Conservation (phyloP, 2,113 vertebrate species). For the Etheostoma spectabile region DNA sequence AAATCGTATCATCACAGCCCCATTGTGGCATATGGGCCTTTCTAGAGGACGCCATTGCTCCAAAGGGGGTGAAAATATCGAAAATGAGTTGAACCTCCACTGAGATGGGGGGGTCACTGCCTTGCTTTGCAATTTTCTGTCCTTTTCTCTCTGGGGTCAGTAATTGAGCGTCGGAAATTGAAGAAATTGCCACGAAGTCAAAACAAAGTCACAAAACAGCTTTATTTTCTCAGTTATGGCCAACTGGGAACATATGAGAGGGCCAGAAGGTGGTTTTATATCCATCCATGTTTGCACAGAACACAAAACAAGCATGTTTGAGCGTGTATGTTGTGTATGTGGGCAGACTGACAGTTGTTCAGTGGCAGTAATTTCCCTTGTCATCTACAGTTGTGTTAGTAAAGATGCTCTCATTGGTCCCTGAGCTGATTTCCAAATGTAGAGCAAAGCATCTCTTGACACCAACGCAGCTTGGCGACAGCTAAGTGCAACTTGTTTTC, state of each 20-base stretch:
- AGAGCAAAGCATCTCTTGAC: conserved; percentile 68
- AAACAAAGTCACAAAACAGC: conserved; percentile 65
- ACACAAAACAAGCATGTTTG: conserved; percentile 37
- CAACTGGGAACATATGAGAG: conserved; percentile 61
- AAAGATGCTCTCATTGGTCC: conserved; percentile 60
- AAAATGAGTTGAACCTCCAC: conserved; percentile 69
- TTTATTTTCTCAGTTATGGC: conserved; percentile 52
- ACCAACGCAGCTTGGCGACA: conserved; percentile 17
- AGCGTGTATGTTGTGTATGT: conserved; percentile 3
- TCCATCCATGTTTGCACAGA: conserved; percentile 45
- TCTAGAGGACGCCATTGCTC: conserved; percentile 48
- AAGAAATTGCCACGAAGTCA: conserved; percentile 53
- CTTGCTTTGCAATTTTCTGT: conserved; percentile 50
- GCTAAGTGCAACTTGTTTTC: conserved; percentile 59
- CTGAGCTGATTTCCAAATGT: conserved; percentile 73
- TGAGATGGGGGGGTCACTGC: conserved; percentile 45
- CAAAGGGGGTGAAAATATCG: conserved; percentile 60
- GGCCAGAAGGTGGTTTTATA: conserved; percentile 64
- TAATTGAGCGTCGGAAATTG: conserved; percentile 57
- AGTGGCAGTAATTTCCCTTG: conserved; percentile 60
- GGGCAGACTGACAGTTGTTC: conserved; percentile 28
- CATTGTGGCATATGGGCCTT: conserved; percentile 52
- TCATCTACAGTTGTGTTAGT: conserved; percentile 55
- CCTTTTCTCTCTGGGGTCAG: conserved; percentile 61
- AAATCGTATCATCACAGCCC: conserved; percentile 63